Evolutionary conservation across 2,113 vertebrate genomes (phyloP), one percentile per base, ranked within the genome.

Genomic region (Hypomesus transpacificus): DNA sequence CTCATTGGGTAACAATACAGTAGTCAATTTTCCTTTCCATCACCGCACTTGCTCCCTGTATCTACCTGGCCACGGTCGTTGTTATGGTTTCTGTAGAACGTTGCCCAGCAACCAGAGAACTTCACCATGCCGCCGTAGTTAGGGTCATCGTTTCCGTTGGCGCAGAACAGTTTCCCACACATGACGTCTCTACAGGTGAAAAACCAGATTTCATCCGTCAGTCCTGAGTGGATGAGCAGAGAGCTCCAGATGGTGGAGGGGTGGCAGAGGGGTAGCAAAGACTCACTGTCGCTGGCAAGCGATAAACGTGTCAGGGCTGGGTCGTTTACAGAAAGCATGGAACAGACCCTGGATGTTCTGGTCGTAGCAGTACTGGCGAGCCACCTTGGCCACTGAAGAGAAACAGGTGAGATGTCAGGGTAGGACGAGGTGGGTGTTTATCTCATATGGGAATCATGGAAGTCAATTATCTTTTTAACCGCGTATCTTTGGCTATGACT

Each of bases 101-200:
- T 50, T 3, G 87, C 80, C 81, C 93, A 96, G 83, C 95, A 98
- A 0, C 65, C 14, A 0, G 0, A 0, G 0, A 95, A 71, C 0
- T 0, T 0, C 61, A 96, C 79, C 80, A 91, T 81, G 24, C 22
- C 89, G 68, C 94, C 94, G 0, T 88, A 86, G 80, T 76, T 90
- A 1, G 91, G 93, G 83, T 50, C 75, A 0, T 2, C 18, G 0
- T 85, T 84, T 0, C 94, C 94, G 0, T 84, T 78, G 0, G 76
- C 5, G 21, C 96, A 98, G 87, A 91, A 96, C 28, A 98, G 80
- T 67, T 96, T 98, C 0, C 96, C 95, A 34, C 96, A 97, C 75
- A 87, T 72, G 0, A 21, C 0, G 3, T 96, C 94, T 24, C 96
- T 98, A 78, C 1, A 66, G 64, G 58, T 26, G 66, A 4, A 28